Evolutionary conservation across 2,888 invertebrate species (phyloP).

Genomic region (Xylota sylvarum): DNA sequence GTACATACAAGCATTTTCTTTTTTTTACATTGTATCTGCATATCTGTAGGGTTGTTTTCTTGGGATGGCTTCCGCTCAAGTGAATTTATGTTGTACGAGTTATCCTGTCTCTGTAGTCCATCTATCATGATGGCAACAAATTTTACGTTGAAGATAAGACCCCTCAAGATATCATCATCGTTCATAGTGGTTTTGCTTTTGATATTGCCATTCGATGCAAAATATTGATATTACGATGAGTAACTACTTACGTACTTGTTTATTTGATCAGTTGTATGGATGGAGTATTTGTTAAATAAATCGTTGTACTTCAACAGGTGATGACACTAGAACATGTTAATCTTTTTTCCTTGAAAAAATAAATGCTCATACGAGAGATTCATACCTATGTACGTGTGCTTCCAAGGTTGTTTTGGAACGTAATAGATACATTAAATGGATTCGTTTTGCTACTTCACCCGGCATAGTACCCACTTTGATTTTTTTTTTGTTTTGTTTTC

Average conservation of each 20-base stretch:
- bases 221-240: not conserved
- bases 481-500: too few relatives aligned
- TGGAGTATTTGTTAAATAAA: not conserved
- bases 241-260: not conserved
- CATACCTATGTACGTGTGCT: too few relatives aligned
- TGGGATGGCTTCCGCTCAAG: not conserved
- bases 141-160: not conserved
- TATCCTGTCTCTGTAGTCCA: not conserved
- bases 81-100: constrained; percentile 27
- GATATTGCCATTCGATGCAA: not conserved
- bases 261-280: not conserved
- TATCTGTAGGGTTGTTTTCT: constrained; percentile 11
- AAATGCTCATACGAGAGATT: too few relatives aligned
- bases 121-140: constrained; percentile 9
- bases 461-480: too few relatives aligned
- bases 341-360: not conserved
- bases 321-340: not conserved
- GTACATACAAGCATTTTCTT: not conserved
- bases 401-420: too few relatives aligned
- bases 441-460: too few relatives aligned
- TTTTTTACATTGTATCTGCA: constrained; percentile 12
- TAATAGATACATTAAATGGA: too few relatives aligned
- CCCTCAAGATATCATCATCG: constrained; percentile 21
- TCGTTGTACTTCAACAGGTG: not conserved
- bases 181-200: not conserved